Conservation (phyloP, 2,113 vertebrate species). For the Rhodinocichla rosea region DNA sequence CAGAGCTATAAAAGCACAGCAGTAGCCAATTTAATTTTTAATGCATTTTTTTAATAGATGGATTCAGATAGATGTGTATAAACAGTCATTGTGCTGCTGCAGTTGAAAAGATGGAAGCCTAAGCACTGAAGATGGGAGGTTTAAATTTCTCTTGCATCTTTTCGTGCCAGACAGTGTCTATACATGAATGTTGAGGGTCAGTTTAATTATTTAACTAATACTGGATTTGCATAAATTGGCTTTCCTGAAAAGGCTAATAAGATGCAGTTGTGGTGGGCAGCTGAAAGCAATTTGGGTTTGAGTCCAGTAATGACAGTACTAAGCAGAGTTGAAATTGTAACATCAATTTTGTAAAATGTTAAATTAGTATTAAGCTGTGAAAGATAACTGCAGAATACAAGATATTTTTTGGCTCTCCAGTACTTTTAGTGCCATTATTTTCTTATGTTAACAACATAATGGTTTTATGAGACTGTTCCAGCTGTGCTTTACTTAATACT, state of each 20-base stretch:
- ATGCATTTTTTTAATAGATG: neutral
- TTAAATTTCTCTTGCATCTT: slow-evolving; percentile 47
- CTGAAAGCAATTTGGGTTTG: slow-evolving; percentile 70
- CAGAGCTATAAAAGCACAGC: neutral
- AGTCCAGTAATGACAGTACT: slow-evolving; percentile 66
- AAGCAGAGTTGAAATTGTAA: slow-evolving; percentile 46
- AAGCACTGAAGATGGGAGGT: neutral
- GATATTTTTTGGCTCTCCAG: neutral
- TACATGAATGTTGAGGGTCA: slow-evolving; percentile 64
- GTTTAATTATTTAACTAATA: slow-evolving; percentile 76
- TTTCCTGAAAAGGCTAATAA: slow-evolving; percentile 71
- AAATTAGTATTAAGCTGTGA: slow-evolving; percentile 56
- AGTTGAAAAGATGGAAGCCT: slow-evolving; percentile 21
- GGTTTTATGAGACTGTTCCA: slow-evolving; percentile 39
- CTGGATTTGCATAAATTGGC: slow-evolving; percentile 81
- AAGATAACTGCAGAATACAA: slow-evolving; percentile 13
- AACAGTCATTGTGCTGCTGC: slow-evolving; percentile 10
- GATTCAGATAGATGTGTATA: neutral
- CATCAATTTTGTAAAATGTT: slow-evolving; percentile 57
- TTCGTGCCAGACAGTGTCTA: slow-evolving; percentile 43
- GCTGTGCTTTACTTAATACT: slow-evolving; percentile 40
- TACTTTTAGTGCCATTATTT: slow-evolving; percentile 35
- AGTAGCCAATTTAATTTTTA: neutral
- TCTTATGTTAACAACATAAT: slow-evolving; percentile 9
- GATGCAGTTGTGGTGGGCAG: slow-evolving; percentile 60